Percentiles rank a stretch among this genome's conserved stretches.
Evolutionary conservation across 2,888 invertebrate genomes (phyloP).

Genomic region (Idaea aversata): DNA sequence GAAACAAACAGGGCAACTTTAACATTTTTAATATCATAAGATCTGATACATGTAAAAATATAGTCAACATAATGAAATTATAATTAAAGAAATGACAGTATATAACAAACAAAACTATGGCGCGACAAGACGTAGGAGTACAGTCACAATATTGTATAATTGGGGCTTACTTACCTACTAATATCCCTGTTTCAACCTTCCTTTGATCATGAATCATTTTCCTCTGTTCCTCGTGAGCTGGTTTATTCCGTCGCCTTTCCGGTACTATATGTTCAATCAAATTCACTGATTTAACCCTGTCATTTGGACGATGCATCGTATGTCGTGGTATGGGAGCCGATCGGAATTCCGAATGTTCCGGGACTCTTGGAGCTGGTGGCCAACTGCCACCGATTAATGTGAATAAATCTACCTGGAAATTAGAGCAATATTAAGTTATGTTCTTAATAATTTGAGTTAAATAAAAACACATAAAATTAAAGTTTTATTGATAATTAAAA

Average conservation of each 20-base stretch:
- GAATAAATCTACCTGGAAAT: constrained; percentile 65
- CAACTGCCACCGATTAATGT: constrained; percentile 73
- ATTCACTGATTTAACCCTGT: constrained; percentile 82
- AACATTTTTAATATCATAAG: too few species aligned
- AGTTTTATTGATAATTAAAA: neutral
- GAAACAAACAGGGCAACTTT: too few species aligned
- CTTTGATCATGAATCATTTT: constrained; percentile 74
- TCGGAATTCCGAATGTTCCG: constrained; percentile 60
- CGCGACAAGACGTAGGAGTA: too few species aligned
- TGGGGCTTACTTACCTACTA: constrained; percentile 54
- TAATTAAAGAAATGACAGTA: too few species aligned
- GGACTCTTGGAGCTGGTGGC: constrained; percentile 69
- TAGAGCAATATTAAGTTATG: neutral
- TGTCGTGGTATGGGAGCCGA: constrained; percentile 46
- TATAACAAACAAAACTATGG: too few species aligned
- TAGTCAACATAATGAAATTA: too few species aligned
- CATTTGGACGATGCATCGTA: constrained; percentile 68
- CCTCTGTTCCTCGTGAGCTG: constrained; percentile 36
- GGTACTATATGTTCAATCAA: constrained; percentile 78
- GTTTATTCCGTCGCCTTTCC: constrained; percentile 57
- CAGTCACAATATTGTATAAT: too few species aligned
- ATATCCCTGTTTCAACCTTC: constrained; percentile 69
- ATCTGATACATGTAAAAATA: too few species aligned
- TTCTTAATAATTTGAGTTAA: neutral
- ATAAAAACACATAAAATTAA: neutral